Evolutionary conservation across 2,888 invertebrate species (phyloP).

Genomic region (Prenolepis imparis): DNA sequence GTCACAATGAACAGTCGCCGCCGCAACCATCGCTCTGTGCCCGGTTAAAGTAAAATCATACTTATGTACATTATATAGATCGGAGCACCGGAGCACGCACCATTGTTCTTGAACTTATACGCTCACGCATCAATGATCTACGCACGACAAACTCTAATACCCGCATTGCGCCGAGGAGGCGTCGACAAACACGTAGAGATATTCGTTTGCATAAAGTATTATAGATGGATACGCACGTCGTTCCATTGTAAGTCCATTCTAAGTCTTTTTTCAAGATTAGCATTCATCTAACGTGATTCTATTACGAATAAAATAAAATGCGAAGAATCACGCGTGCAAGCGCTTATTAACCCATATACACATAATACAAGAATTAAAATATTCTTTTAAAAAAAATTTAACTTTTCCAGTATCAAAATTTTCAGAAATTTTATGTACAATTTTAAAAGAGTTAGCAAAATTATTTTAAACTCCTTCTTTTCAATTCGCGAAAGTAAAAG

Average conservation of each 20-base stretch:
- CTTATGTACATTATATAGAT: conserved; percentile 80
- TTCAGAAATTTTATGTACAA: neutral
- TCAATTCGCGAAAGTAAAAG: neutral
- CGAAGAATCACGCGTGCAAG: too few species aligned
- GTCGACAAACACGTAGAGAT: conserved; percentile 11
- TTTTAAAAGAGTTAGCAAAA: too few species aligned
- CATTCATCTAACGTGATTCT: conserved; percentile 26
- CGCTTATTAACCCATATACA: neutral
- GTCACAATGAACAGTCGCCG: conserved; percentile 66
- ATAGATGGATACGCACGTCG: conserved; percentile 6
- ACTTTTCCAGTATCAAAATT: neutral
- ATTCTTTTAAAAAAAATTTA: neutral
- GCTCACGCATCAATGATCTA: conserved; percentile 76
- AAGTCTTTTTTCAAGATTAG: conserved; percentile 22
- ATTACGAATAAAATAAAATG: conserved; percentile 19
- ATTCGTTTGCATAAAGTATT: conserved; percentile 29
- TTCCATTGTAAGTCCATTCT: conserved; percentile 37
- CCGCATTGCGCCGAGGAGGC: conserved; percentile 17
- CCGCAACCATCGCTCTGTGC: conserved; percentile 1
- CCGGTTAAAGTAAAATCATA: conserved; percentile 79
- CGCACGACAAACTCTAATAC: conserved; percentile 54
- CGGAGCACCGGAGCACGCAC: conserved; percentile 73
- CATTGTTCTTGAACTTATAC: conserved; percentile 85
- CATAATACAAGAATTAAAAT: neutral
- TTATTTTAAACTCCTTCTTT: neutral